These are phyloP conservation scores for Sinhomidia bicolor DNA, from an alignment of 2,888 invertebrate species.

Conservation along the genomic window DNA sequence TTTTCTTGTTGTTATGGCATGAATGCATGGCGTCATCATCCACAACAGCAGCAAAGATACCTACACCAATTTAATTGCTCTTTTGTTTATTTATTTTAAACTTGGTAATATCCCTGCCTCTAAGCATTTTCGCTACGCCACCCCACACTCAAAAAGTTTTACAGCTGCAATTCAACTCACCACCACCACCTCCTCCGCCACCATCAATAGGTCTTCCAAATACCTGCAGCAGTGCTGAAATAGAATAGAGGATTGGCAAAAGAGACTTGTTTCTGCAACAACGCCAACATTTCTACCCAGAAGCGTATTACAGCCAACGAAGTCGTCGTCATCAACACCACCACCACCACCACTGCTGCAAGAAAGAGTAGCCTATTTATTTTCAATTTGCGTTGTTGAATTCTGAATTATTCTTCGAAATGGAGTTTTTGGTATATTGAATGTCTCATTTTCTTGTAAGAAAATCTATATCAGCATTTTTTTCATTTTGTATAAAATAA, in stretches of 20 bases:
- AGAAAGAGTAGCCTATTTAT: too few relatives aligned
- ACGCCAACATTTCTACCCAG: background rate
- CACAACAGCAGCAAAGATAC: background rate
- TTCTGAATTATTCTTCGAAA: constrained; percentile 4
- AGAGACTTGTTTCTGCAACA: background rate
- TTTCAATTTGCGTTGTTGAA: background rate
- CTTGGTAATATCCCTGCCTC: background rate
- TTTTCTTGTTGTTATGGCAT: background rate
- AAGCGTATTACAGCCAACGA: background rate
- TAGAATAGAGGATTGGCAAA: constrained; percentile 12
- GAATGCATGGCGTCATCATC: constrained; percentile 4
- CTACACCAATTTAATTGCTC: constrained; percentile 32
- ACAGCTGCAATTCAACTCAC: background rate
- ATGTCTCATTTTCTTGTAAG: constrained; percentile 12
- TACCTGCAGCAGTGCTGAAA: background rate
- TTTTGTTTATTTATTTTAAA: constrained; percentile 46
- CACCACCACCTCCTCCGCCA: background rate
- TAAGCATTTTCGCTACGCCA: background rate
- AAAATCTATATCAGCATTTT: constrained; percentile 40
- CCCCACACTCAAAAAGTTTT: background rate
- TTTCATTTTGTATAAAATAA: constrained; percentile 23
- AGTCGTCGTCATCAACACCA: too few relatives aligned
- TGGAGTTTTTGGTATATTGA: background rate
- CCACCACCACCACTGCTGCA: too few relatives aligned
- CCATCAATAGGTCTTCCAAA: background rate